A percentile compares a stretch with the other conserved stretches of the same genome.
These are phyloP conservation scores for Diarsia dahlii DNA, from an alignment of 2,888 invertebrate genomes.

Conservation along the genomic window DNA sequence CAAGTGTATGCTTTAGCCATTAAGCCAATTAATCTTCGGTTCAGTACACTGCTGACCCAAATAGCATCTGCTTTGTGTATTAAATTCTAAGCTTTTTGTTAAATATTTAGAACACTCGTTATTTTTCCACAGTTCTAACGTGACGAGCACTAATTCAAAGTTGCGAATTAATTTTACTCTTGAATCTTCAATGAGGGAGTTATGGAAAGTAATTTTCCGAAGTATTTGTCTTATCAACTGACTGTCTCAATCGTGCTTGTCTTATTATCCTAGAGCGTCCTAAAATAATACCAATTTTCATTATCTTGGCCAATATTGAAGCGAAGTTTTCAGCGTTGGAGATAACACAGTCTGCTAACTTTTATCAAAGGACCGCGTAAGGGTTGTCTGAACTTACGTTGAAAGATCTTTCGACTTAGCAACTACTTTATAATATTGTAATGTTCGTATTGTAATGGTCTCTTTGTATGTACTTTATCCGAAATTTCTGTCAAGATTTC, in stretches of 20 bases:
- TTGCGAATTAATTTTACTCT: slow-evolving; percentile 5
- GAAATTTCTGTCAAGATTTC: neutral
- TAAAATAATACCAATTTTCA: slow-evolving; percentile 16
- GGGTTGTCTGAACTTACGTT: slow-evolving; percentile 14
- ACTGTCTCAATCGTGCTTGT: neutral
- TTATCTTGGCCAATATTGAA: slow-evolving; percentile 9
- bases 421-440: neutral
- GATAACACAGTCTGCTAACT: slow-evolving; percentile 20
- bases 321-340: slow-evolving; percentile 15
- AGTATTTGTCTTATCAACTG: slow-evolving; percentile 20
- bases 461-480: neutral
- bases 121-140: neutral
- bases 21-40: slow-evolving; percentile 78
- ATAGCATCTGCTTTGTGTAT: slow-evolving; percentile 70
- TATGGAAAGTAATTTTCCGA: slow-evolving; percentile 9
- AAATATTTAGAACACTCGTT: slow-evolving; percentile 4
- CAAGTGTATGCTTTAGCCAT: slow-evolving; percentile 78
- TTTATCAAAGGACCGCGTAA: slow-evolving; percentile 14
- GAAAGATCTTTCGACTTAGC: neutral
- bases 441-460: too few species aligned
- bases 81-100: slow-evolving; percentile 41
- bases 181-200: neutral
- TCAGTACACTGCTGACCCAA: slow-evolving; percentile 61
- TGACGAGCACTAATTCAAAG: neutral
- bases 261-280: slow-evolving; percentile 9